These are phyloP conservation scores for Leptinotarsa defecta DNA, from an alignment of 1,140 invertebrate genomes.

Conservation along the genomic window DNA sequence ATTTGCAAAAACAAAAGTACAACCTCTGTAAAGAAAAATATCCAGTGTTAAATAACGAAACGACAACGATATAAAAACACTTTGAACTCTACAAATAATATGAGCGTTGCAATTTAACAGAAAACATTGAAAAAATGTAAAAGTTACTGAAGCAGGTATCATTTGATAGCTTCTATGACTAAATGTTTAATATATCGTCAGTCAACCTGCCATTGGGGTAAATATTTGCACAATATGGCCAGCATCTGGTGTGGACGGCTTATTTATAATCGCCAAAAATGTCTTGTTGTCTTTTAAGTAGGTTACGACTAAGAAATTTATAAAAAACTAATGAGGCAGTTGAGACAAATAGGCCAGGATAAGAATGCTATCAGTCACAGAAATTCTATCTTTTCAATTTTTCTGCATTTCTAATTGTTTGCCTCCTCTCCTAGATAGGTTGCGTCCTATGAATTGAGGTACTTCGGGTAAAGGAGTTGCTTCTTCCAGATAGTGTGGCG, in stretches of 20 bases:
- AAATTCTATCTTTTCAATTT: neutral
- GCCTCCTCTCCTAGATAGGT: slow-evolving; percentile 17
- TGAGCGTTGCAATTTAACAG: too few species aligned
- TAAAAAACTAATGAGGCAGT: too few species aligned
- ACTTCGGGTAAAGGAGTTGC: slow-evolving; percentile 16
- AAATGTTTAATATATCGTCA: neutral
- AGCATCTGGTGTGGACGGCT: neutral
- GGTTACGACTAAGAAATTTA: too few species aligned
- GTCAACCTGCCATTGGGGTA: slow-evolving; percentile 16
- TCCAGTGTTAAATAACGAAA: too few species aligned
- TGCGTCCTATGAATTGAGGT: slow-evolving; percentile 10
- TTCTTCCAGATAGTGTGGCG: slow-evolving; percentile 20
- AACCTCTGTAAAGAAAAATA: too few species aligned
- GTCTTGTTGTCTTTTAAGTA: neutral
- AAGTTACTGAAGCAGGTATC: too few species aligned
- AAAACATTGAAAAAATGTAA: neutral
- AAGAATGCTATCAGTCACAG: neutral
- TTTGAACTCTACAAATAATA: too few species aligned
- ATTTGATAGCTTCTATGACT: neutral
- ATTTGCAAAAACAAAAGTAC: too few species aligned
- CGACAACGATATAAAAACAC: too few species aligned
- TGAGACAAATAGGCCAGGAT: neutral
- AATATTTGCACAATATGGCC: neutral
- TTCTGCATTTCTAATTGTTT: neutral
- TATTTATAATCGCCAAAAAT: neutral